These are phyloP conservation scores for Hyppa rectilinea DNA, from an alignment of 2,888 invertebrate genomes.

Conservation along the genomic window DNA sequence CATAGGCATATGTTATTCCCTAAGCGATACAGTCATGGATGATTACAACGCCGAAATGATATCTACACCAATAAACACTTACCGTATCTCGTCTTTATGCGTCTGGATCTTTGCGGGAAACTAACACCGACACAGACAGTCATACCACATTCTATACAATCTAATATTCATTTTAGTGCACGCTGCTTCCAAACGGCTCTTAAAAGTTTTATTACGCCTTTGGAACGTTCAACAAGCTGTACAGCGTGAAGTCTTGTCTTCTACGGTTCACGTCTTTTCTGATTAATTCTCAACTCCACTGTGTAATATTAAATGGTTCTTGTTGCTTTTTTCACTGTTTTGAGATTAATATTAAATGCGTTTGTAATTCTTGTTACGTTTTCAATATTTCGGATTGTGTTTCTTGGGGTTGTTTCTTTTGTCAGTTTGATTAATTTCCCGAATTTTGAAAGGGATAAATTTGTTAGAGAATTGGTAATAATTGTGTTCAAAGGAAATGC, in stretches of 20 bases:
- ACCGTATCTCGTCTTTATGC: slow-evolving; percentile 64
- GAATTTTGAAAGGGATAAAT: background rate
- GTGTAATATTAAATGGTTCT: slow-evolving; percentile 60
- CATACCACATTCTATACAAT: slow-evolving; percentile 80
- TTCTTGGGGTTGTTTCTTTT: slow-evolving; percentile 11
- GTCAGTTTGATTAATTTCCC: slow-evolving; percentile 9
- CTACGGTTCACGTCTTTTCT: slow-evolving; percentile 62
- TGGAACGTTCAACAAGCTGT: slow-evolving; percentile 68
- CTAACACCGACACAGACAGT: slow-evolving; percentile 76
- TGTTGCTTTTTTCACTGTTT: slow-evolving; percentile 54
- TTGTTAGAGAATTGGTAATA: background rate
- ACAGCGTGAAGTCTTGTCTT: slow-evolving; percentile 62
- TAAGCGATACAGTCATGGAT: slow-evolving; percentile 48
- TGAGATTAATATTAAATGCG: slow-evolving; percentile 54
- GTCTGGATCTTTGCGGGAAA: slow-evolving; percentile 62
- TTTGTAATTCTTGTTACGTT: slow-evolving; percentile 41
- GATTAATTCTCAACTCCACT: slow-evolving; percentile 58
- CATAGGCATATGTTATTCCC: slow-evolving; percentile 5
- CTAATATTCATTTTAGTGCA: slow-evolving; percentile 76
- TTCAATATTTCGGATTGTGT: slow-evolving; percentile 25
- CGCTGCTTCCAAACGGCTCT: slow-evolving; percentile 74
- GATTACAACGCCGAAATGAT: slow-evolving; percentile 67
- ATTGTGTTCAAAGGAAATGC: background rate
- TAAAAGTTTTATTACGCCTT: slow-evolving; percentile 72
- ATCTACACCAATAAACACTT: slow-evolving; percentile 73